Evolutionary conservation across 1,140 invertebrate species (phyloP), one percentile per base, ranked within the genome.

Genomic region (Gonatopus flavifemur): DNA sequence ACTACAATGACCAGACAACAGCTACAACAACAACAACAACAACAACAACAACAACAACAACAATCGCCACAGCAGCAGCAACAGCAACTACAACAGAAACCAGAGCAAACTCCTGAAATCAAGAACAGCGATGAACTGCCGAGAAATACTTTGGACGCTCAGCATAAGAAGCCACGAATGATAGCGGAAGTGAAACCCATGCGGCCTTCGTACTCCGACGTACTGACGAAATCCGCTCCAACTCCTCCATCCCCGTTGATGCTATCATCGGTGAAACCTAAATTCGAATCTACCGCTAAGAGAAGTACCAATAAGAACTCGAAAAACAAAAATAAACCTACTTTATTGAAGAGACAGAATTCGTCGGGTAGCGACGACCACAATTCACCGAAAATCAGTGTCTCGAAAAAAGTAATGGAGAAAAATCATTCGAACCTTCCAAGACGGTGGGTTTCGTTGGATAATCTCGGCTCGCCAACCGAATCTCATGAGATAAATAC

Each of bases 121-220:
- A 68, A 62, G 35, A 62, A 67, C 10, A 9, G 45, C 9, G 65
- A 69, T 18, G 64, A 71, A 44, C 39, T 63, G 12, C 62, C 67
- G 8, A 61, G 62, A 46, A 66, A 47, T 39, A 42, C 37, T 24
- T 39, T 47, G 18, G 62, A 57, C 10, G 35, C 16, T 24, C 65
- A 69, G 24, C 54, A 62, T 48, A 85, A 81, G 53, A 91, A 90
- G 65, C 83, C 84, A 40, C 79, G 88, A 20, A 89, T 88, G 64
- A 84, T 91, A 1, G 89, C 88, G 19, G 89, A 91, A 78, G 89
- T 92, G 0, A 90, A 89, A 64, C 89, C 89, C 3, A 90, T 91
- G 88, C 78, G 89, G 44, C 88, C 88, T 16, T 86, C 86, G 18
- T 92, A 91, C 69, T 92, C 90, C 2, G 89, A 90, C 75, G 88